Evolutionary conservation across 2,797 vertebrate genomes (phyloP), one percentile per base, ranked within the genome.

Genomic region (Ataeniobius toweri): DNA sequence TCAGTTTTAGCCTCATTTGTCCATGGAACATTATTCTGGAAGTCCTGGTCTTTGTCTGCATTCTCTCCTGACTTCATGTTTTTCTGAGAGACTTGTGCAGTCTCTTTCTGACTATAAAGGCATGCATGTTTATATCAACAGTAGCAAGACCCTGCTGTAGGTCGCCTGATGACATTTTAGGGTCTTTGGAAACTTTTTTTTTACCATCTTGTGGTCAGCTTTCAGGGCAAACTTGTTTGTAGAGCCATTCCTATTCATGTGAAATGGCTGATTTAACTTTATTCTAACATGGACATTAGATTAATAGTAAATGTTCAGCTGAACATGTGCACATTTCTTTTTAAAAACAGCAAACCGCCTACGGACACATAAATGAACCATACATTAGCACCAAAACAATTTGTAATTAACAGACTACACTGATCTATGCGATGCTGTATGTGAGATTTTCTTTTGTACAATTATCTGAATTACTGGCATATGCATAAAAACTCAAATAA

Each of bases 381-480:
- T 72, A 53, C 77, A 79, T 83, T 55, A 77, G 59, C 75, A 79
- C 10, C 61, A 0, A 51, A 77, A 70, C 39, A 73, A 1, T 73
- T 85, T 55, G 69, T 74, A 41, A 83, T 72, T 75, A 83, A 83
- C 51, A 50, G 51, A 70, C 74, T 85, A 59, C 55, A 46, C 18
- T 26, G 65, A 74, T 73, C 46, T 88, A 58, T 85, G 59, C 65
- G 58, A 65, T 76, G 69, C 50, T 67, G n/a, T 18, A 56, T 83
- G 71, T 85, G 76, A 91, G 77, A 87, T 85, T 86, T 77, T 76
- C 18, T 69, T 86, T 83, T 85, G 89, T 85, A 82, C 83, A 93
- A 92, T 95, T 90, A 91, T 91, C 87, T 89, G 87, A 93, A 78
- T 77, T 90, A 86, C 77, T 92, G 85, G 89, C 82, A 76, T 92